Base-by-base conservation (phyloP, 2,113 vertebrate species). In the Festucalex cinctus region DNA sequence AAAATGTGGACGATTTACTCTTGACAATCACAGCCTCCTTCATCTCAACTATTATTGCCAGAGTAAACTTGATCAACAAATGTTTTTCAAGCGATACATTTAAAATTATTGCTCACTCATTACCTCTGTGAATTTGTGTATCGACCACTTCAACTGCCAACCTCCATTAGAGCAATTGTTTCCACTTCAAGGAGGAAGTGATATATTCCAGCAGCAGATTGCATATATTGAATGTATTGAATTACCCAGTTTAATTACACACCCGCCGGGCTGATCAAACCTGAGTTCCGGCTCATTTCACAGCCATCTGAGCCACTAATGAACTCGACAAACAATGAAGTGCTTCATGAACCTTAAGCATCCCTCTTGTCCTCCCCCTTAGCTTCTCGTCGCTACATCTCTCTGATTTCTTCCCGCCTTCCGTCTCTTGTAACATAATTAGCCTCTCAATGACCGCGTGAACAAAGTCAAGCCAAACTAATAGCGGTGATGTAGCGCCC, bases 381-480 rank as follows among this genome's bases (percentile, higher is more conserved):
- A 36, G 46, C 65, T 71, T 56, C 68, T 75, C n/a, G 66, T 41
- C 35, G 48, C 70, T 58, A 44, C 57, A 65, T 78, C 71, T 69
- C 46, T 54, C 66, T 80, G 71, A 73, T 77, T 79, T 67, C 65
- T 67, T 61, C 78, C 69, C 64, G 53, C 65, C 66, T 61, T 32
- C 51, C 26, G 36, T 73, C 44, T 28, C 67, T 73, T 75, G 85
- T 82, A 75, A 79, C 73, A 82, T 73, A 62, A 68, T 85, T 79
- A 80, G 41, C 66, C 69, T 77, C 83, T 83, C 63, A 19, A 46
- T 51, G 56, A 75, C 64, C 80, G 71, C 51, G 53, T 75, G 82
- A 85, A 88, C 82, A 83, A 20, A 77, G 85, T 79, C 82, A 74
- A 24, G 14, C 14, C 36, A 37, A 82, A 88, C 75, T 22, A 83